Base-by-base conservation (phyloP, 2,888 invertebrate species). In the Xylota sylvarum region DNA sequence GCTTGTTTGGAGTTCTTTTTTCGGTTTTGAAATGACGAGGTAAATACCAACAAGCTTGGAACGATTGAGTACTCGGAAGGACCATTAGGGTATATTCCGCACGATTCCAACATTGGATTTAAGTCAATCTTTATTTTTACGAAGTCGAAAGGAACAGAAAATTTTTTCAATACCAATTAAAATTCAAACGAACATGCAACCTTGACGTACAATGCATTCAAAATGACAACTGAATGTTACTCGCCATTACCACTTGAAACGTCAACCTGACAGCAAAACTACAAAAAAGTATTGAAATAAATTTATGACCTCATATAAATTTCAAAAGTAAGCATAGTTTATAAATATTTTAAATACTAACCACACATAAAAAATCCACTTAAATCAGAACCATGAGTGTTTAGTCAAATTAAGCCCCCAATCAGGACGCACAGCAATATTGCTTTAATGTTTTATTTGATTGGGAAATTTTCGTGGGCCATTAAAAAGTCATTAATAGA, bases 351-450 rank as follows among this genome's bases (percentile, higher is more conserved):
- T 5, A 40, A 12, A 12, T 12, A 40, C 12, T 4, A 40, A 37
- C 5, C 9, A 9, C 1, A 9, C 64, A 27, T 37, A 37, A 58
- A 64, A 46, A 46, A 30, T 17, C n/a, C 64, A 64, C 64, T 64
- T 64, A 46, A 64, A 43, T 46, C 64, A 64, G 27, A 43, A 62
- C 60, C 60, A 37, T 23, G 60, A 27, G n/a, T 62, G 30, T 46
- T 64, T 64, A 64, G 46, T 27, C 64, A 64, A 46, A 46, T 46
- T 43, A 46, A 30, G 46, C 64, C 32, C 64, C 64, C 64, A 14
- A 46, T 46, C 64, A 46, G 17, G 64, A 30, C 46, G 5, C 50
- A 9, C n/a, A 32, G 46, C 46, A 48, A 48, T 32, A 48, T 64
- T 32, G 35, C 23, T n/a, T 32, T 65, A 30, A 64, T 46, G 65